Base-by-base conservation (phyloP, 2,797 vertebrate species). In the Leucoraja ocellata region DNA sequence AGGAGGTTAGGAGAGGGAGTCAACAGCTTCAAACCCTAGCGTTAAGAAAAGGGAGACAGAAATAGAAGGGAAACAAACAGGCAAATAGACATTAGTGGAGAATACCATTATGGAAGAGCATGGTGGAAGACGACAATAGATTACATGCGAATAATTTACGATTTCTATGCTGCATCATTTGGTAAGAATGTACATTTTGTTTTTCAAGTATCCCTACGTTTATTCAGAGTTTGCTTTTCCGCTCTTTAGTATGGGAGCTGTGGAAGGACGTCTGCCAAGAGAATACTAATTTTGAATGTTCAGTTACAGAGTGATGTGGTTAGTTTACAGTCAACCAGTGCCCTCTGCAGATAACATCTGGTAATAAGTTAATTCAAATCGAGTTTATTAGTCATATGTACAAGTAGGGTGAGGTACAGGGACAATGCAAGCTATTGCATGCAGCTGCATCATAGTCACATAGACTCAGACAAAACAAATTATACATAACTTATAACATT, bases 311-410 rank as follows among this genome's bases (percentile, higher is more conserved):
- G 9, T 65, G 28, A 32, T 32, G 28, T 65, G 6, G 16, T 84
- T 28, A 65, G 5, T 88, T 92, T 28, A 54, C 68, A 74, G 90
- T 92, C 71, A 92, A 54, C 18, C 90, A 92, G 71, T 74, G 90
- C 36, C 90, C 65, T 92, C 90, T 92, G 71, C 71, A 92, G 90
- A 74, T 74, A 68, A 92, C 16, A 39, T 46, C 71, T 92, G 90
- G 23, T 46, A 92, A 46, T 71, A 76, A 74, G 39, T 46, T 46
- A 46, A 46, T 46, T 46, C 39, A 46, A 46, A 2, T 46, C 2
- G 39, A 46, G 39, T 46, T 46, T 46, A 46, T 46, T 46, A 46
- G 39, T 46, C 39, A 46, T 46, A 1, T 46, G 39, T 46, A 46
- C 39, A 46, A 46, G 1, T 46, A 46, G 39, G 39, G 39, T 46